phyloP scores from a whole-genome alignment of 2,113 vertebrate genomes.

The Pelecanus crispus region DNA sequence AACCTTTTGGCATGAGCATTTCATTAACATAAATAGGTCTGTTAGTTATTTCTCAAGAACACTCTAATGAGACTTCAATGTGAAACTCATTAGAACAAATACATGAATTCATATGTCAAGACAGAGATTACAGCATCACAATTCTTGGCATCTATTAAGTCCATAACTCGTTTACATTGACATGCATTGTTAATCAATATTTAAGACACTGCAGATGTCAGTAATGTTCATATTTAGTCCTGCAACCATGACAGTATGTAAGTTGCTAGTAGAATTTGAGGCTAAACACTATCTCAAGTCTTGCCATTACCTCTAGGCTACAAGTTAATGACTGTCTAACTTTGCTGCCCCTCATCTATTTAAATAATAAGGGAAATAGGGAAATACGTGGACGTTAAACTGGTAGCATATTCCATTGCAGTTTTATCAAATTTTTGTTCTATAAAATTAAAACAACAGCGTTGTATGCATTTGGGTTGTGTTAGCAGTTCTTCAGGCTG shows the following conservation, averaged over 20 bases:
- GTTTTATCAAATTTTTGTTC: not conserved
- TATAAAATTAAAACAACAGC: not conserved
- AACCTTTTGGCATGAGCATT: slow-evolving; percentile 55
- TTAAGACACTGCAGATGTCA: slow-evolving; percentile 69
- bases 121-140: slow-evolving; percentile 57
- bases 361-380: slow-evolving; percentile 53
- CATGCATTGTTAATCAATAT: slow-evolving; percentile 71
- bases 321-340: slow-evolving; percentile 68
- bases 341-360: slow-evolving; percentile 44
- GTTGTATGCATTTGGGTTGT: slow-evolving; percentile 55
- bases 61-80: slow-evolving; percentile 66
- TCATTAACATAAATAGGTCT: slow-evolving; percentile 64
- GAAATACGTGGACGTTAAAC: not conserved
- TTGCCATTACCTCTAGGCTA: slow-evolving; percentile 68
- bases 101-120: slow-evolving; percentile 70
- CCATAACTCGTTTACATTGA: slow-evolving; percentile 71
- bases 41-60: slow-evolving; percentile 64
- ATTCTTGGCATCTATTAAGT: slow-evolving; percentile 72
- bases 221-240: slow-evolving; percentile 67
- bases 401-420: slow-evolving; percentile 16
- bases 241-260: slow-evolving; percentile 58
- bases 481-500: not conserved
- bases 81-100: slow-evolving; percentile 73
- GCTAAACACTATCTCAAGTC: slow-evolving; percentile 59
- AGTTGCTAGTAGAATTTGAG: slow-evolving; percentile 66